Conservation (phyloP, 1,140 invertebrate genomes). For the Heliothis subflexa region DNA sequence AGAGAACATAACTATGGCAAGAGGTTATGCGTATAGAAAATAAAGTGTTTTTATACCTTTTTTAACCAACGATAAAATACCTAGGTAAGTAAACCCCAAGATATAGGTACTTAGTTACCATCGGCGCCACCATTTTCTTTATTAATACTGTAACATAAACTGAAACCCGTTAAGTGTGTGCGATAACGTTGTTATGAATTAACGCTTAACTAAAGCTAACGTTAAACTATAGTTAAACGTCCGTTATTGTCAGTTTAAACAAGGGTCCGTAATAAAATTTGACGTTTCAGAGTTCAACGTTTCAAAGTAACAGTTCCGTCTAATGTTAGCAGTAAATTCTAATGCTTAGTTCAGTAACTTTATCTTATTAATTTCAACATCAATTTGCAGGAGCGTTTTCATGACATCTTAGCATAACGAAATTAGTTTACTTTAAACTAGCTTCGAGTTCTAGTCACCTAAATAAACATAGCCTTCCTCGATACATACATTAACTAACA, state of each 20-base stretch:
- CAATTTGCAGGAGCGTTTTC: too few species aligned
- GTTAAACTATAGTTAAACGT: conserved; percentile 19
- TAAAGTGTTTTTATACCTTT: too few species aligned
- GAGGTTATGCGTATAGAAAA: too few species aligned
- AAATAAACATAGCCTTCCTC: too few species aligned
- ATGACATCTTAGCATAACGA: too few species aligned
- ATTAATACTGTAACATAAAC: neutral
- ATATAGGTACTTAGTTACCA: neutral
- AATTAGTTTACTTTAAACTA: too few species aligned
- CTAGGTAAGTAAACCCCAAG: neutral
- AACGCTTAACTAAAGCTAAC: neutral
- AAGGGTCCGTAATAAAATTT: conserved; percentile 4
- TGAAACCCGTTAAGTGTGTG: neutral
- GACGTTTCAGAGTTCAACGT: neutral
- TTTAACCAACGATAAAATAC: too few species aligned
- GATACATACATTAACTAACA: too few species aligned
- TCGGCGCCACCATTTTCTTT: neutral
- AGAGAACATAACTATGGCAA: too few species aligned
- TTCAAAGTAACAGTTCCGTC: neutral
- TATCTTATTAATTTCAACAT: neutral
- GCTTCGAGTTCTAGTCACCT: too few species aligned
- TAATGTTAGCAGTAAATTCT: neutral
- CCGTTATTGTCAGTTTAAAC: neutral
- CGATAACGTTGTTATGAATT: neutral
- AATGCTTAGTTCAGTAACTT: neutral